Evolutionary conservation across 2,888 invertebrate genomes (phyloP).

Genomic region (Cotesia congregata): DNA sequence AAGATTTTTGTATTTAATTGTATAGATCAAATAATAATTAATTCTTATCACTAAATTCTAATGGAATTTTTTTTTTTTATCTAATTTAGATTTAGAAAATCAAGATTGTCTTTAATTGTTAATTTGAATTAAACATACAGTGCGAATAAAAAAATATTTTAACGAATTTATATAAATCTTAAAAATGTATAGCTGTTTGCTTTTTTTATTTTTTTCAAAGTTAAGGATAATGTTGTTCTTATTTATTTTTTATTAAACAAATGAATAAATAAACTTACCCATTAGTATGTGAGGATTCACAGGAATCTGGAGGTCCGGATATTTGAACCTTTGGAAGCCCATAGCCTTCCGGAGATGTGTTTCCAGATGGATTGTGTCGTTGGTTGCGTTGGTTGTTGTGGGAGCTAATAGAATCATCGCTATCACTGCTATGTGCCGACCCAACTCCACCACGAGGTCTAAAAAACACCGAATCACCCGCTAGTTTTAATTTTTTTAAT

Average conservation of each 20-base stretch:
- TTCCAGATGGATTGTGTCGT: conserved; percentile 44
- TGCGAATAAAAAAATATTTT: too few relatives aligned
- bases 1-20: not conserved
- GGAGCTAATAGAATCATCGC: conserved; percentile 63
- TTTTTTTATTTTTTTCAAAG: too few relatives aligned
- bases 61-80: not conserved
- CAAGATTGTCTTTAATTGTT: not conserved
- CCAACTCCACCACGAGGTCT: conserved; percentile 66
- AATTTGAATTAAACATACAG: not conserved
- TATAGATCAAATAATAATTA: not conserved
- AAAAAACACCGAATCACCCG: conserved; percentile 46
- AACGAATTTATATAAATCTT: too few relatives aligned
- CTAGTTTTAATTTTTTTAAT: conserved; percentile 6
- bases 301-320: conserved; percentile 60
- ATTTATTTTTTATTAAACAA: not conserved
- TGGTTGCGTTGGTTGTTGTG: conserved; percentile 52
- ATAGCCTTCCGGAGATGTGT: conserved; percentile 53
- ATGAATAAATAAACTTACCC: conserved; percentile 55
- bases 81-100: not conserved
- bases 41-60: not conserved
- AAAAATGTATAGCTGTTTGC: too few relatives aligned
- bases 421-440: conserved; percentile 64
- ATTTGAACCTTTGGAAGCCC: conserved; percentile 65
- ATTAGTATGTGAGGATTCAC: conserved; percentile 60
- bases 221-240: not conserved